Conservation (phyloP, 2,113 vertebrate species). For the pig (Sus scrofa) region T2T-Sscrofa CM000823.6:10892001-10892500, state of each 20-base stretch:
- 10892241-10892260: not conserved
- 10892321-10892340: not conserved
- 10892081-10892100: constrained; percentile 43
- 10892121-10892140: constrained; percentile 83
- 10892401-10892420: not conserved
- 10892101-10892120: constrained; percentile 12
- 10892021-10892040: constrained; percentile 86
- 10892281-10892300: not conserved
- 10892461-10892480: not conserved
- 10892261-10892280: not conserved
- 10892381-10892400: not conserved
- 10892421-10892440: not conserved
- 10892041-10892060: constrained; percentile 84
- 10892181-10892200: constrained; percentile 69
- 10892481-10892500: not conserved
- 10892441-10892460: not conserved
- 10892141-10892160: constrained; percentile 65
- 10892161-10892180: constrained; percentile 84
- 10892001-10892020: constrained; percentile 85
- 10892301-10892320: not conserved
- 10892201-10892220: constrained; percentile 50
- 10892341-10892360: not conserved
- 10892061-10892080: constrained; percentile 78
- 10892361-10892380: not conserved
- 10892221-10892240: not conserved